phyloP scores from a whole-genome alignment of 1,140 invertebrate species.

The Heliconius eleuchia region DNA sequence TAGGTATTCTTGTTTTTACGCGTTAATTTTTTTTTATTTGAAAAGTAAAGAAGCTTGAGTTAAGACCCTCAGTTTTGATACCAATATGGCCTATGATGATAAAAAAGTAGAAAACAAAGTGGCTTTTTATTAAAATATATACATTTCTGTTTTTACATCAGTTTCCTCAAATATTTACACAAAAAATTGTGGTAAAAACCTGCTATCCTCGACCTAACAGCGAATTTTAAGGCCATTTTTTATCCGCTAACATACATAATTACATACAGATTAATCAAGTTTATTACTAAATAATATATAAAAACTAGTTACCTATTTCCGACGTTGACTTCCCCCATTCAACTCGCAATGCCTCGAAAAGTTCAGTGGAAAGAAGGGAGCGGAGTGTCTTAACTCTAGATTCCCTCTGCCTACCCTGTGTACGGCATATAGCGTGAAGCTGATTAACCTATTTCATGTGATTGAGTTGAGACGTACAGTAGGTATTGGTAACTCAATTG shows the following conservation, averaged over 20 bases:
- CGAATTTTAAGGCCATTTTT: neutral
- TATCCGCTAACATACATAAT: neutral
- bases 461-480: neutral
- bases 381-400: neutral
- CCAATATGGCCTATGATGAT: neutral
- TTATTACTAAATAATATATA: too few species aligned
- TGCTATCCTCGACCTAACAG: conserved; percentile 17
- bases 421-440: neutral
- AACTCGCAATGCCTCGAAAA: too few species aligned
- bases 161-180: neutral
- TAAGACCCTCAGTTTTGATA: too few species aligned
- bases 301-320: too few species aligned
- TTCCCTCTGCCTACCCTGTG: neutral
- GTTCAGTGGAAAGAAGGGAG: neutral
- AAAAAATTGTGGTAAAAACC: neutral
- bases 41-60: too few species aligned
- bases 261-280: neutral
- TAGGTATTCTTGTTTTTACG: too few species aligned
- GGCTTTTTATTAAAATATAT: too few species aligned
- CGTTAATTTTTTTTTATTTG: too few species aligned
- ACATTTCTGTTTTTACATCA: neutral
- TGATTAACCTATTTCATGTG: neutral
- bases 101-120: neutral
- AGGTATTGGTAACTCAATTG: neutral
- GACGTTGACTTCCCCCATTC: too few species aligned